Base-by-base conservation (phyloP, 2,113 vertebrate species). In the Misgurnus mizolepis region DNA sequence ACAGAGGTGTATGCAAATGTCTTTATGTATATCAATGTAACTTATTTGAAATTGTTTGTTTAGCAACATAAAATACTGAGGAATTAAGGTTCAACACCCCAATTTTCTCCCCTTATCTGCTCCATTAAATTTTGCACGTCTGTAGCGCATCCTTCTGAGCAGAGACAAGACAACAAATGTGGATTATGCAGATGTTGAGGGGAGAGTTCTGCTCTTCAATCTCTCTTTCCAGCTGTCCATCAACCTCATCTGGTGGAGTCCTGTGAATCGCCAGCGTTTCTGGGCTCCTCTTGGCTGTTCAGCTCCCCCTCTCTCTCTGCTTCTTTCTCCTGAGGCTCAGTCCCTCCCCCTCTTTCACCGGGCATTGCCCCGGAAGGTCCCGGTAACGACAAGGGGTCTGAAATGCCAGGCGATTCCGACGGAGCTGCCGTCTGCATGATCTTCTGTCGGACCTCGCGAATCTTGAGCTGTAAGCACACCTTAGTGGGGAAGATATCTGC, bases 401-500 rank as follows among this genome's bases (percentile, higher is more conserved):
- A 56, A 22, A 67, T 22, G 34, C 87, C 82, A 3, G 82, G 62
- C 41, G 82, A 89, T 49, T 97, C 96, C 0, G 94, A 92, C 7
- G 95, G 95, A 2, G 93, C 86, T 0, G 96, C 96, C 0, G 96
- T 94, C 89, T 97, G 96, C 96, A 97, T 97, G 88, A 97, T 97
- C 91, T 97, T 97, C 93, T 97, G 96, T 47, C 96, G 92, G 40
- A 97, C 96, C 87, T 97, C 96, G 0, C 96, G 91, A 86, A 97
- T 97, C 93, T 97, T 97, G 82, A 97, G 86, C 89, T 97, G 96
- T 85, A 97, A 89, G 86, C 96, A 97, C 67, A 97, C 94, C 88
- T 97, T 97, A 67, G 96, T 96, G 56, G 96, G 96, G 85, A 97
- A 97, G 85, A 97, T 97, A 83, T 97, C 96, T 0, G 93, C 92